Evolutionary conservation across 2,888 invertebrate genomes (phyloP).

Genomic region (Cosmia trapezina): DNA sequence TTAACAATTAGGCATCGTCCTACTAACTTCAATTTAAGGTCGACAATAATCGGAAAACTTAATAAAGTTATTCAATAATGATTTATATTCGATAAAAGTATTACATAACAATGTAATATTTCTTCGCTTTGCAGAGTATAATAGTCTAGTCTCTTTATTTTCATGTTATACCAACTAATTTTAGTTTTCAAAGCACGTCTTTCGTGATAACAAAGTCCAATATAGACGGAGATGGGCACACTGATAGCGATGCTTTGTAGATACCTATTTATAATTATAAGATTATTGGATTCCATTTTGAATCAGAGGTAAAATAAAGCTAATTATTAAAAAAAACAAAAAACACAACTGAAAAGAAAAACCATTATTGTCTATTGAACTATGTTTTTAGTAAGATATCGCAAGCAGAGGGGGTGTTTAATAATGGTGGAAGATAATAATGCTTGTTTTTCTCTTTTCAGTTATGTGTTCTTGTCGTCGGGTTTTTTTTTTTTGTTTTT

Average conservation of each 20-base stretch:
- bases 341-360: too few relatives aligned
- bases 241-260: slow-evolving; percentile 50
- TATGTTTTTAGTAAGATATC: too few relatives aligned
- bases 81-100: slow-evolving; percentile 7
- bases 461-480: too few relatives aligned
- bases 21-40: neutral
- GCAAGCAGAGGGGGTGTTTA: too few relatives aligned
- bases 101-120: slow-evolving; percentile 37
- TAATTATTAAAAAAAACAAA: too few relatives aligned
- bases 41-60: neutral
- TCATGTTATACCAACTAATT: slow-evolving; percentile 61
- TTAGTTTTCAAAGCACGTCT: slow-evolving; percentile 75
- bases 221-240: slow-evolving; percentile 41
- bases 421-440: too few relatives aligned
- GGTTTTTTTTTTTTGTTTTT: too few relatives aligned
- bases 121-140: slow-evolving; percentile 43
- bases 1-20: neutral
- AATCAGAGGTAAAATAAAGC: slow-evolving; percentile 14
- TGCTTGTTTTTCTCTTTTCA: too few relatives aligned
- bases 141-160: slow-evolving; percentile 54
- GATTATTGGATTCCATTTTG: slow-evolving; percentile 14
- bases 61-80: slow-evolving; percentile 3
- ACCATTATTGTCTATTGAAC: too few relatives aligned
- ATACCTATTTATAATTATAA: neutral
- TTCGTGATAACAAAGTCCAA: slow-evolving; percentile 55